These are phyloP conservation scores for Agrilus planipennis DNA, from an alignment of 1,140 invertebrate genomes.

Conservation along the genomic window DNA sequence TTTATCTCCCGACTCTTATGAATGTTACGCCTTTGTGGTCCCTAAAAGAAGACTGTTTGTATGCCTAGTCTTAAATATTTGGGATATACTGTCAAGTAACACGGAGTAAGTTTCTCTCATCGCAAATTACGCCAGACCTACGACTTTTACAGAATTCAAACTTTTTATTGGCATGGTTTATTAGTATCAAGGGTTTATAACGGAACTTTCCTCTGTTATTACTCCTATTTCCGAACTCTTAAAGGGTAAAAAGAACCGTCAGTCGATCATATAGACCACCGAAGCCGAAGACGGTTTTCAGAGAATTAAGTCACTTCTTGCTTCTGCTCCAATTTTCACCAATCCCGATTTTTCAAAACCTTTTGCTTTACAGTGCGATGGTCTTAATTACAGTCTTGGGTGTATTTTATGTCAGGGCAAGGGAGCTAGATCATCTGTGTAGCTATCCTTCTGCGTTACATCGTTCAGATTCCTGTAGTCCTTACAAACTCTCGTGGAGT, in stretches of 20 bases:
- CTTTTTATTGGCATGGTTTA: constrained; percentile 29
- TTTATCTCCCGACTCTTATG: constrained; percentile 10
- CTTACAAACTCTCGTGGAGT: too few relatives aligned
- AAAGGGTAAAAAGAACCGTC: constrained; percentile 19
- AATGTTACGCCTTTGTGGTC: constrained; percentile 15
- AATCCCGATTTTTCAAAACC: constrained; percentile 19
- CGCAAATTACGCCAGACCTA: constrained; percentile 29
- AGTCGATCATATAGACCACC: constrained; percentile 15
- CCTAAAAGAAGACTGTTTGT: constrained; percentile 16
- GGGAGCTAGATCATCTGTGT: too few relatives aligned
- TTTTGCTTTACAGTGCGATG: constrained; percentile 18
- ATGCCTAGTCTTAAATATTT: constrained; percentile 11
- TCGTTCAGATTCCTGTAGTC: too few relatives aligned
- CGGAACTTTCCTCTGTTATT: constrained; percentile 26
- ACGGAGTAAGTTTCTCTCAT: constrained; percentile 24
- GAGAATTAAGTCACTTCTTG: constrained; percentile 7
- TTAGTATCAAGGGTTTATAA: constrained; percentile 36
- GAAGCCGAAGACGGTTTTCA: constrained; percentile 7
- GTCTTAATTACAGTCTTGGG: constrained; percentile 22
- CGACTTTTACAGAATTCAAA: constrained; percentile 26
- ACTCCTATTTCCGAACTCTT: constrained; percentile 29
- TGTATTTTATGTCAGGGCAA: too few relatives aligned
- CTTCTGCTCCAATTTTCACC: constrained; percentile 16
- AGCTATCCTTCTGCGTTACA: too few relatives aligned
- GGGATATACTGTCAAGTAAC: neutral